Conservation (phyloP, 2,888 invertebrate species). For the Acanthosoma haemorrhoidale region DNA sequence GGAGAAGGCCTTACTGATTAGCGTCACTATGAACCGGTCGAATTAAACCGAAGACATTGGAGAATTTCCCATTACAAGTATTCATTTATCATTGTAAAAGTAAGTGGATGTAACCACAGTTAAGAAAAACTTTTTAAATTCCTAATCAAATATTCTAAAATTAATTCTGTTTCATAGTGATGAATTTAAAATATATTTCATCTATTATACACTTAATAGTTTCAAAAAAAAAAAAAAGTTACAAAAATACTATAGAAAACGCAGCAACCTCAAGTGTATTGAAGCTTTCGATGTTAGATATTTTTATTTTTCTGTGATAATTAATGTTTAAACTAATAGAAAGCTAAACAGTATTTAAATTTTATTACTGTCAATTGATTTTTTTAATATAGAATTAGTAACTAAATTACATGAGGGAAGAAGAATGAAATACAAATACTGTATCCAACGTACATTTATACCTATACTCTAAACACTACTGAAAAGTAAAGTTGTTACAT, state of each 20-base stretch:
- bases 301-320: constrained; percentile 12
- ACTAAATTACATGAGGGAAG: background rate
- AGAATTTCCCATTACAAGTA: too few species aligned
- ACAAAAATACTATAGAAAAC: background rate
- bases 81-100: too few species aligned
- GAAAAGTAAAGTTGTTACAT: background rate
- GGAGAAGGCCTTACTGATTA: too few species aligned
- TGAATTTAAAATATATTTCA: constrained; percentile 12
- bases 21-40: too few species aligned
- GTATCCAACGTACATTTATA: background rate
- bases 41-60: too few species aligned
- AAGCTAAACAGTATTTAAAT: constrained; percentile 1
- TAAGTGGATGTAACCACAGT: too few species aligned
- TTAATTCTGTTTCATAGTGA: background rate
- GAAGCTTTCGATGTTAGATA: constrained; percentile 21
- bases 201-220: background rate
- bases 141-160: too few species aligned
- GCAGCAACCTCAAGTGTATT: constrained; percentile 1
- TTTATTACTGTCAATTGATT: background rate
- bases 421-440: background rate
- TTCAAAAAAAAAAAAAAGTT: too few species aligned
- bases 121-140: too few species aligned
- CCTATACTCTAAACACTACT: background rate
- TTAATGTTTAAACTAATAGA: background rate
- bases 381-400: background rate